These are phyloP conservation scores for Drosophila mimetica DNA, from an alignment of 2,888 invertebrate species.

Conservation along the genomic window DNA sequence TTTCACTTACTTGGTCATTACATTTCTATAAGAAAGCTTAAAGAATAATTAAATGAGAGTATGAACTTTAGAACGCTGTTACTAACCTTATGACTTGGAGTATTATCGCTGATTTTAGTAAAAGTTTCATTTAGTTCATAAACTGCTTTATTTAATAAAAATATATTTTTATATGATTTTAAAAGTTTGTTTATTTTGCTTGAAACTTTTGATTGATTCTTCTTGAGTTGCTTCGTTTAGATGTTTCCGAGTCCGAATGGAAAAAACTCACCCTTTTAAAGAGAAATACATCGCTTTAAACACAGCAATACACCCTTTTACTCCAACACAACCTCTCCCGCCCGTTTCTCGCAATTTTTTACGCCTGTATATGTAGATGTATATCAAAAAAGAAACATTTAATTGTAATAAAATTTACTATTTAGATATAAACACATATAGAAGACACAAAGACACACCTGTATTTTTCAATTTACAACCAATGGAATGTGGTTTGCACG, in stretches of 20 bases:
- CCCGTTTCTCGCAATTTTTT: conserved; percentile 19
- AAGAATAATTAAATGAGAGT: conserved; percentile 13
- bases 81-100: conserved; percentile 66
- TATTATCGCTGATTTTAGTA: conserved; percentile 67
- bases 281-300: not conserved
- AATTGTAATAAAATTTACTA: conserved; percentile 58
- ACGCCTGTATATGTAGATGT: conserved; percentile 45
- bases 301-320: not conserved
- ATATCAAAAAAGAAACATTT: conserved; percentile 45
- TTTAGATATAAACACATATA: conserved; percentile 33
- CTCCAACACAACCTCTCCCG: conserved; percentile 11
- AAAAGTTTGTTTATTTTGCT: conserved; percentile 24
- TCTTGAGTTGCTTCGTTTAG: conserved; percentile 1
- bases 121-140: conserved; percentile 60
- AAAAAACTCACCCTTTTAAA: not conserved
- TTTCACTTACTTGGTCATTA: conserved; percentile 48
- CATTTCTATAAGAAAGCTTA: conserved; percentile 56
- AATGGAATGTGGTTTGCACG: conserved; percentile 44
- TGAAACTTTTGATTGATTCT: conserved; percentile 6
- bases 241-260: not conserved
- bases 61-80: conserved; percentile 53
- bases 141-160: conserved; percentile 68
- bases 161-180: conserved; percentile 58
- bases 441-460: conserved; percentile 43
- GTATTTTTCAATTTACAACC: conserved; percentile 56